Percentiles rank a stretch among this genome's conserved stretches.
Evolutionary conservation across 2,113 vertebrate genomes (phyloP).

Genomic region (Chamaetylas fuelleborni): DNA sequence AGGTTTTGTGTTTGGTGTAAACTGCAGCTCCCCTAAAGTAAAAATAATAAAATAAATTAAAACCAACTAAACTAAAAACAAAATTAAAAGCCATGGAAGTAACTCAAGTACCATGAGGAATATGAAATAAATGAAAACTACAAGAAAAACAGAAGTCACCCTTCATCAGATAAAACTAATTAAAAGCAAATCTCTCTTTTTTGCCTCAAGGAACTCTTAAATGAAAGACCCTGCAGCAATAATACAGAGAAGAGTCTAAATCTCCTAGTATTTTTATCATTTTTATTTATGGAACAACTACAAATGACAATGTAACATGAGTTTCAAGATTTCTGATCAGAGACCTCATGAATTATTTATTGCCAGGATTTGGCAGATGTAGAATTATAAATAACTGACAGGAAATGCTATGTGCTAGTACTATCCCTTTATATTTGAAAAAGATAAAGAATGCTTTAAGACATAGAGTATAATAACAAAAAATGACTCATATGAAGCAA

Average conservation of each 20-base stretch:
- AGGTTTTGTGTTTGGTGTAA: neutral
- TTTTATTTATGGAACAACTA: neutral
- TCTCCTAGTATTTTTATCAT: neutral
- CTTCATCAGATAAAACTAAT: neutral
- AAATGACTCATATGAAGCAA: neutral
- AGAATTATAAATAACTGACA: neutral
- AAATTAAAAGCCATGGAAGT: neutral
- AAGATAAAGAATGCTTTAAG: neutral
- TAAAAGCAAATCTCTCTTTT: neutral
- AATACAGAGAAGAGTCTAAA: neutral
- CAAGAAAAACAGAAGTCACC: neutral
- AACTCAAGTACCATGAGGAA: neutral
- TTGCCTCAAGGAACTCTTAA: neutral
- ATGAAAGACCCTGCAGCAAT: neutral
- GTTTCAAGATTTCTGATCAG: neutral
- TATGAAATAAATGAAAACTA: neutral
- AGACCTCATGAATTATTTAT: neutral
- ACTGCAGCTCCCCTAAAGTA: neutral
- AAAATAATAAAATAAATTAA: neutral
- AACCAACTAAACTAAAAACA: neutral
- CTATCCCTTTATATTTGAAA: neutral
- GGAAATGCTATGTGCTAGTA: neutral
- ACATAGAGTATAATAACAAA: neutral
- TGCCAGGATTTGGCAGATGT: neutral
- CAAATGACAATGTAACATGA: neutral